These are phyloP conservation scores for Tyrophagus putrescentiae DNA, from an alignment of 1,140 invertebrate genomes.

Conservation along the genomic window DNA sequence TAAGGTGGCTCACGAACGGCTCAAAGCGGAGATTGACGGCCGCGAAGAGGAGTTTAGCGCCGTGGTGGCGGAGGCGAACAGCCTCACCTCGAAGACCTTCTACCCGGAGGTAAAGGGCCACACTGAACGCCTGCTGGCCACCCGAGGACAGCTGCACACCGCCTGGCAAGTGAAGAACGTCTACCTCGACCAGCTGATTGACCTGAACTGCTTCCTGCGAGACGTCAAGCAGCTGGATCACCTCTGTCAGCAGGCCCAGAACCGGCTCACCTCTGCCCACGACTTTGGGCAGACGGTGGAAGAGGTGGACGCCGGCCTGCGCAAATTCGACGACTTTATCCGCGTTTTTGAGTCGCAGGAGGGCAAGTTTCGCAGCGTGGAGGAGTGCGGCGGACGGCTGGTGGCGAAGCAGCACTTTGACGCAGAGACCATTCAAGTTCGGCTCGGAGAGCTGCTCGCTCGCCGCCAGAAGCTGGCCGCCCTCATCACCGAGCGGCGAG, in stretches of 20 bases:
- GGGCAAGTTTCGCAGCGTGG: slow-evolving; percentile 65
- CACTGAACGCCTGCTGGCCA: slow-evolving; percentile 55
- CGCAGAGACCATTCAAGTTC: slow-evolving; percentile 58
- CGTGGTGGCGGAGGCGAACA: slow-evolving; percentile 52
- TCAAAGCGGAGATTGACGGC: slow-evolving; percentile 87
- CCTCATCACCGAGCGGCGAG: slow-evolving; percentile 45
- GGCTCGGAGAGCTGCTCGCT: slow-evolving; percentile 32
- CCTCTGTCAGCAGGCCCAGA: slow-evolving; percentile 72
- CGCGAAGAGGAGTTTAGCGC: slow-evolving; percentile 67
- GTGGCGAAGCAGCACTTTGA: slow-evolving; percentile 87
- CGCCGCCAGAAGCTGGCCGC: slow-evolving; percentile 44
- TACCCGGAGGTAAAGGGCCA: slow-evolving; percentile 47
- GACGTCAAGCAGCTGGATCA: slow-evolving; percentile 87
- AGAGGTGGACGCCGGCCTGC: slow-evolving; percentile 66
- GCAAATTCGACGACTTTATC: slow-evolving; percentile 80
- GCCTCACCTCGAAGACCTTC: slow-evolving; percentile 49
- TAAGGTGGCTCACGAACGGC: slow-evolving; percentile 72
- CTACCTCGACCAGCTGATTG: slow-evolving; percentile 80
- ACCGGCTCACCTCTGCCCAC: slow-evolving; percentile 30
- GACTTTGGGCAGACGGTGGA: slow-evolving; percentile 48
- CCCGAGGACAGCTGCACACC: slow-evolving; percentile 56
- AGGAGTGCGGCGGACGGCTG: slow-evolving; percentile 73
- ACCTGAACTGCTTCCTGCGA: slow-evolving; percentile 81
- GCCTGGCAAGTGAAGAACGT: slow-evolving; percentile 80
- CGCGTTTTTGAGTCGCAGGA: slow-evolving; percentile 66